Conservation (phyloP, 2,797 vertebrate genomes). For the Naso thynnoides region DNA sequence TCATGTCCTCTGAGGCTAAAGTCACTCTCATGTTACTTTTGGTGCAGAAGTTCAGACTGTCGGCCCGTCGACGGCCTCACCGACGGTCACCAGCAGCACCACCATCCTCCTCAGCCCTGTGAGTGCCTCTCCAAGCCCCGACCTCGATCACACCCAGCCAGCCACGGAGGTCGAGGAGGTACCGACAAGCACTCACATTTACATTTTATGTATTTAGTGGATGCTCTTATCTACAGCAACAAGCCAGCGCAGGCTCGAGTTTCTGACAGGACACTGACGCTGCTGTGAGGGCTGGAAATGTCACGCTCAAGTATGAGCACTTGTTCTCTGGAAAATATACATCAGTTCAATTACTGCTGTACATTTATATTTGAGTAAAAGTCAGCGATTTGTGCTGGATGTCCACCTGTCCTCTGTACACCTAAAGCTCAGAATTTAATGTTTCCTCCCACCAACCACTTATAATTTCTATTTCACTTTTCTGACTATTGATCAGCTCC, state of each 20-base stretch:
- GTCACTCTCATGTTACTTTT: background rate
- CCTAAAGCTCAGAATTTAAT: background rate
- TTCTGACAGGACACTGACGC: background rate
- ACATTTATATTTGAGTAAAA: background rate
- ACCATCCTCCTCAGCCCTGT: constrained; percentile 54
- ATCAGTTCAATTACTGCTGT: background rate
- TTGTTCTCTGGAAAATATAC: background rate
- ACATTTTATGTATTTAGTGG: constrained; percentile 1
- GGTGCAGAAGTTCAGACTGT: constrained; percentile 25
- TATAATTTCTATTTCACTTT: background rate
- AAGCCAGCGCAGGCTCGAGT: background rate
- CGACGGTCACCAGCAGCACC: constrained; percentile 31
- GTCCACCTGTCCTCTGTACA: background rate
- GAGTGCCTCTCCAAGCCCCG: constrained; percentile 64
- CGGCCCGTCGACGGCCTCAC: constrained; percentile 23
- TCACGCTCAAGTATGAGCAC: background rate
- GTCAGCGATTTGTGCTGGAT: background rate
- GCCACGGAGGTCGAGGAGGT: constrained; percentile 81
- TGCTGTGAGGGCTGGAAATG: background rate
- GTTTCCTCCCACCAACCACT: background rate
- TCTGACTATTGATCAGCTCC: background rate
- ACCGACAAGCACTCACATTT: constrained; percentile 27
- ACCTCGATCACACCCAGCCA: constrained; percentile 64
- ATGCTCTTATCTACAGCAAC: background rate
- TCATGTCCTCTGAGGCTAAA: background rate